Percentiles rank a stretch among this genome's conserved stretches.
These are phyloP conservation scores for Synergus japonicus DNA, from an alignment of 2,888 invertebrate genomes.

Conservation along the genomic window DNA sequence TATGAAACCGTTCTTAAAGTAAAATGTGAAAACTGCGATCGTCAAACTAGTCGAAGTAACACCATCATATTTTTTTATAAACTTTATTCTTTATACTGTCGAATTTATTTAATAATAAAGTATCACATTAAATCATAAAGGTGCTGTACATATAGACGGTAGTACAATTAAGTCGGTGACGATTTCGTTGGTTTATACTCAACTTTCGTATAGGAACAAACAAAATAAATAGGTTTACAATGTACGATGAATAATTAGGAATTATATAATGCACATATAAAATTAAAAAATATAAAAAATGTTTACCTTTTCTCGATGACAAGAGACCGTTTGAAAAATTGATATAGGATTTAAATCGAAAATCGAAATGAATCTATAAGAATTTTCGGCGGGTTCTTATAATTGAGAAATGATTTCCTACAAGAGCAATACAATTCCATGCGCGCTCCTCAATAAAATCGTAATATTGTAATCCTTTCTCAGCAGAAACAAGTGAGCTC, in stretches of 20 bases:
- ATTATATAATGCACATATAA: slow-evolving; percentile 74
- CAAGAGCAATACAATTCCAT: slow-evolving; percentile 38
- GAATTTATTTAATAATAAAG: slow-evolving; percentile 66
- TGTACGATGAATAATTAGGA: slow-evolving; percentile 70
- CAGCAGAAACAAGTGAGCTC: slow-evolving; percentile 25
- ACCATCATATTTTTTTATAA: slow-evolving; percentile 52
- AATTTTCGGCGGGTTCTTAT: slow-evolving; percentile 41
- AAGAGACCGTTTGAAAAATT: slow-evolving; percentile 49
- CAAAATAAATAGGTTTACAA: slow-evolving; percentile 72
- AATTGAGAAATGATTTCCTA: slow-evolving; percentile 6
- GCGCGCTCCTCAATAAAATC: slow-evolving; percentile 24
- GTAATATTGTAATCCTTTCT: slow-evolving; percentile 27
- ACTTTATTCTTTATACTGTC: slow-evolving; percentile 62
- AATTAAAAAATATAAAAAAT: slow-evolving; percentile 75
- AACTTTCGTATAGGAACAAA: slow-evolving; percentile 75
- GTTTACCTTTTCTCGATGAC: slow-evolving; percentile 62
- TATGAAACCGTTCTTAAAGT: slow-evolving; percentile 3
- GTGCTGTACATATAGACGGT: slow-evolving; percentile 73
- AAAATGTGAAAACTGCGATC: slow-evolving; percentile 40
- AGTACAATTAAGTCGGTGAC: slow-evolving; percentile 62
- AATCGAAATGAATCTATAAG: background rate
- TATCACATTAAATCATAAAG: slow-evolving; percentile 76
- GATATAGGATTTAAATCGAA: slow-evolving; percentile 42
- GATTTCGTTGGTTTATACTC: slow-evolving; percentile 66
- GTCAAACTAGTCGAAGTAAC: background rate